A percentile compares a stretch with the other conserved stretches of the same genome.
phyloP scores from a whole-genome alignment of 2,888 invertebrate species.

The Ctena decussata region DNA sequence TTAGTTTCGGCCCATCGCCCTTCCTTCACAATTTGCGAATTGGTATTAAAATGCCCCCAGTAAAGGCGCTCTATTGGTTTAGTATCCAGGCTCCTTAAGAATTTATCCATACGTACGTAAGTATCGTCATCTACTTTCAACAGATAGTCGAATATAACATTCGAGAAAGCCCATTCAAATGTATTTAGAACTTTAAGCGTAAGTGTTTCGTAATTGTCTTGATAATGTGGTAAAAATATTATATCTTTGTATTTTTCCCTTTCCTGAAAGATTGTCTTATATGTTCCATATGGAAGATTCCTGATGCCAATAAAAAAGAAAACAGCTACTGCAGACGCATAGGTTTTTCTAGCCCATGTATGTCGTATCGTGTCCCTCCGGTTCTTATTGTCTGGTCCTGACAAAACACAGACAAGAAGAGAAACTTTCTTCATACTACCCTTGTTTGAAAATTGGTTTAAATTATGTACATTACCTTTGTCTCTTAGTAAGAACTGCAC shows the following conservation, averaged over 20 bases:
- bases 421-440: no score
- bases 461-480: no score
- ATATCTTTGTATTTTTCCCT: slow-evolving; percentile 90
- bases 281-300: slow-evolving; percentile 84
- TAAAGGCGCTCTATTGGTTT: slow-evolving; percentile 90
- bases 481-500: no score
- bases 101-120: slow-evolving; percentile 93
- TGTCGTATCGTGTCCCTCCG: slow-evolving; percentile 92
- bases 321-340: slow-evolving; percentile 89
- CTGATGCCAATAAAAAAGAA: slow-evolving; percentile 92
- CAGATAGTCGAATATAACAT: slow-evolving; percentile 91
- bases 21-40: slow-evolving; percentile 91
- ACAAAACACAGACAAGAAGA: slow-evolving; percentile 89
- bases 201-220: slow-evolving; percentile 93
- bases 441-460: no score
- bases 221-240: slow-evolving; percentile 91
- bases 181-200: slow-evolving; percentile 93
- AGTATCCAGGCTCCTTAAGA: slow-evolving; percentile 91
- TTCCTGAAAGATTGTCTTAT: slow-evolving; percentile 88
- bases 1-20: slow-evolving; percentile 97
- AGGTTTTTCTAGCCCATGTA: slow-evolving; percentile 91
- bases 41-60: slow-evolving; percentile 98
- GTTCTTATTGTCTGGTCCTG: slow-evolving; percentile 91
- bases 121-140: slow-evolving; percentile 98
- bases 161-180: slow-evolving; percentile 89